Conservation (phyloP, 2,797 vertebrate species). For the Poeciliopsis gracilis region DNA sequence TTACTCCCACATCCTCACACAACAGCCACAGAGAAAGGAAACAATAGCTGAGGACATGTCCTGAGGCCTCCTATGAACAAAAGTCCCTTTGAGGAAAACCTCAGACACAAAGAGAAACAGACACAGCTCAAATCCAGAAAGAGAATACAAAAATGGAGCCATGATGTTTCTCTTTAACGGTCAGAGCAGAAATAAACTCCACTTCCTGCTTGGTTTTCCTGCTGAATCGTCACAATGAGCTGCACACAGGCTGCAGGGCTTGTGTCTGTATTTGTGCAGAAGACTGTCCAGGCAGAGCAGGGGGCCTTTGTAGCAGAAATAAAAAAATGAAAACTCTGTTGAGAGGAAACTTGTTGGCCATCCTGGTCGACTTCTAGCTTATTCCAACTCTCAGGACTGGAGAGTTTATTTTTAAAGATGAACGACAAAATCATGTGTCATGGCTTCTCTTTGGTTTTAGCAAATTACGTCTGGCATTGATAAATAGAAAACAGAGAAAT, state of each 20-base stretch:
- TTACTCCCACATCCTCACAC: neutral
- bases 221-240: neutral
- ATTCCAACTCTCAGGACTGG: neutral
- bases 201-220: conserved; percentile 34
- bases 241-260: neutral
- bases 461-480: neutral
- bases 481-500: neutral
- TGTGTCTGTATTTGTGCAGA: neutral
- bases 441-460: neutral
- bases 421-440: neutral
- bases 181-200: conserved; percentile 4
- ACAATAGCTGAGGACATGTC: neutral
- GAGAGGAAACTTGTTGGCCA: neutral
- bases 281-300: neutral
- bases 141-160: too few species aligned
- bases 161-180: neutral
- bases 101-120: neutral
- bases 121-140: neutral
- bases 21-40: neutral
- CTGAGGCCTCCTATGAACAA: neutral
- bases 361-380: neutral
- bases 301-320: neutral
- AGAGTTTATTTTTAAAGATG: neutral
- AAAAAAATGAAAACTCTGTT: neutral
- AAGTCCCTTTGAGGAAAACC: neutral